These are phyloP conservation scores for Macrophya annulata DNA, from an alignment of 2,888 invertebrate species.

Conservation along the genomic window DNA sequence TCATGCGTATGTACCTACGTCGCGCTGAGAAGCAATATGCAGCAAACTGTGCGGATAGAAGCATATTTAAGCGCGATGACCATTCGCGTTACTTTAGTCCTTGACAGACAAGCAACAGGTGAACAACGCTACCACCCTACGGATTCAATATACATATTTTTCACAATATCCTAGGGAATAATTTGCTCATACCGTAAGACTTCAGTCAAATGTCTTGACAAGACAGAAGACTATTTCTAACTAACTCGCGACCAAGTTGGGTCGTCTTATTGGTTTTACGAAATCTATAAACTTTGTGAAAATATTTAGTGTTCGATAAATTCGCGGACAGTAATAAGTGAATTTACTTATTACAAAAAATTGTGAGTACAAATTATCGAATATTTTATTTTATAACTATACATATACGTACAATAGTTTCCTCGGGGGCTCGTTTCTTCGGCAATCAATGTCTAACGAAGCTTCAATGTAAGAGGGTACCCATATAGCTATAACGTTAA, in stretches of 20 bases:
- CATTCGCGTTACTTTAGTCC: constrained; percentile 23
- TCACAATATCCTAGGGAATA: neutral
- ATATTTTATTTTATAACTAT: neutral
- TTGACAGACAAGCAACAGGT: constrained; percentile 36
- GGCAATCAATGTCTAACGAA: neutral
- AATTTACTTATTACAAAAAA: neutral
- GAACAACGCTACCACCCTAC: neutral
- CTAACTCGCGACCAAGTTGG: neutral
- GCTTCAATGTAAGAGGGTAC: neutral
- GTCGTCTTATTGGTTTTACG: neutral
- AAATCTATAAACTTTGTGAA: neutral
- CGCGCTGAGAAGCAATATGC: neutral
- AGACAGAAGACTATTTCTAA: neutral
- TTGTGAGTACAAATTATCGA: neutral
- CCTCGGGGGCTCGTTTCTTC: neutral
- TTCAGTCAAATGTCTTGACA: constrained; percentile 7
- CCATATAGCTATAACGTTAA: neutral
- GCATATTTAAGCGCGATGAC: constrained; percentile 42
- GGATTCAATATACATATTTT: neutral
- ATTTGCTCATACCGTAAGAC: neutral
- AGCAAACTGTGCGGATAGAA: neutral
- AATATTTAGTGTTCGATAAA: neutral
- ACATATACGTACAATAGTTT: neutral
- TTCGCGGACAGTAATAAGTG: neutral
- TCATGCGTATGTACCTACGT: constrained; percentile 4